Conservation (phyloP, 2,113 vertebrate species). For the Sigmodon hispidus region DNA sequence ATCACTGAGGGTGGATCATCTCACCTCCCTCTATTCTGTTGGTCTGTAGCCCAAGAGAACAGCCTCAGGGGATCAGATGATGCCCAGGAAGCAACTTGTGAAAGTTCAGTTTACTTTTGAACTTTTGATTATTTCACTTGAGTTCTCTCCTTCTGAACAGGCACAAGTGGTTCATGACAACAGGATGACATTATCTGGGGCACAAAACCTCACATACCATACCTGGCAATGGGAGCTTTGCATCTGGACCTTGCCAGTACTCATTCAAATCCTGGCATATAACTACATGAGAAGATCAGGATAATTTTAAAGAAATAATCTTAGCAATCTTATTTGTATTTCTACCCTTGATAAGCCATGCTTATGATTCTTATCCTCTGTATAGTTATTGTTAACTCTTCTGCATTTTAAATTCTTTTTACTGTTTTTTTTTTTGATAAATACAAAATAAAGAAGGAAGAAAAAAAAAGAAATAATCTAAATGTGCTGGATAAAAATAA, state of each 20-base stretch:
- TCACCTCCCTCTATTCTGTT: not conserved
- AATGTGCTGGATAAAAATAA: not conserved
- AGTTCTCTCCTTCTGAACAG: not conserved
- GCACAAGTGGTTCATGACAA: not conserved
- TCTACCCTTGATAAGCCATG: too few relatives aligned
- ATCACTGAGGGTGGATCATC: not conserved
- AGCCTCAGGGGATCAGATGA: not conserved
- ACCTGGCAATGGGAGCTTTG: not conserved
- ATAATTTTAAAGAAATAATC: not conserved
- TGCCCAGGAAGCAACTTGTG: not conserved
- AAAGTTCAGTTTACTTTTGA: not conserved
- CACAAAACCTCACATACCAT: not conserved
- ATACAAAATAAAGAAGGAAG: too few relatives aligned
- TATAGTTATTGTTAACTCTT: too few relatives aligned
- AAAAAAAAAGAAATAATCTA: too few relatives aligned
- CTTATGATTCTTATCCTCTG: too few relatives aligned
- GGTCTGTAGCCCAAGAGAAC: not conserved
- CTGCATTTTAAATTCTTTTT: too few relatives aligned
- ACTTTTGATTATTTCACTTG: not conserved
- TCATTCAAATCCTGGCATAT: accelerated
- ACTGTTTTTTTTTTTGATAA: too few relatives aligned
- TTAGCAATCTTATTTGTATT: too few relatives aligned
- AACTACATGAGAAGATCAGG: not conserved
- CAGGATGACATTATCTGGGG: not conserved
- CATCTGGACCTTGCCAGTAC: not conserved